Evolutionary conservation across 2,888 invertebrate species (phyloP).

Genomic region (Acanthosoma haemorrhoidale): DNA sequence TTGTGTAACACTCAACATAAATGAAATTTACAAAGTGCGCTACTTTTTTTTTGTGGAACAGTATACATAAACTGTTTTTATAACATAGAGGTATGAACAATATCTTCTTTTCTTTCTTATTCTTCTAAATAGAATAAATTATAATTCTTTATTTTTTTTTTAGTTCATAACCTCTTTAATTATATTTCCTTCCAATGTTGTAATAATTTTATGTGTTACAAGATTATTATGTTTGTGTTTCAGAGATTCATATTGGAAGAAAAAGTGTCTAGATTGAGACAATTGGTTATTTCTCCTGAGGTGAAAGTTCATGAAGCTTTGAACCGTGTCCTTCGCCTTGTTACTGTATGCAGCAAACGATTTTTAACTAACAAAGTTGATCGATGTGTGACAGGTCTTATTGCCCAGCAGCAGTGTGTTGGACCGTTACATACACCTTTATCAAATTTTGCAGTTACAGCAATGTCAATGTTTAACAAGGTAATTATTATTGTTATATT

Average conservation of each 20-base stretch:
- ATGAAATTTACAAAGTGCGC: too few species aligned
- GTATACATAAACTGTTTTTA: too few species aligned
- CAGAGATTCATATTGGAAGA: constrained; percentile 58
- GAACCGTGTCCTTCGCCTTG: constrained; percentile 74
- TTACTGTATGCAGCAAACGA: constrained; percentile 90
- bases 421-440: constrained; percentile 94
- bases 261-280: constrained; percentile 49
- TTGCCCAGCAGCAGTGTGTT: constrained; percentile 97
- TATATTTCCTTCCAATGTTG: too few species aligned
- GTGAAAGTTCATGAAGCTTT: constrained; percentile 63
- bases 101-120: too few species aligned
- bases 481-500: constrained; percentile 45
- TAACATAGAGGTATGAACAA: too few species aligned
- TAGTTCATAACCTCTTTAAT: too few species aligned
- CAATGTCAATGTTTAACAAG: constrained; percentile 74
- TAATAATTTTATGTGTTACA: too few species aligned
- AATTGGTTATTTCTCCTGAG: constrained; percentile 53
- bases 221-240: too few species aligned
- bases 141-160: not conserved
- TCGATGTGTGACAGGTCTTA: constrained; percentile 87
- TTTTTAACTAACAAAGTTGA: constrained; percentile 94
- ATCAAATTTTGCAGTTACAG: constrained; percentile 87
- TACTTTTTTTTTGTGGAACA: too few species aligned
- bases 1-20: too few species aligned
- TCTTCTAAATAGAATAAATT: not conserved